Conservation (phyloP, 2,797 vertebrate species). For the Heterohyrax brucei region DNA sequence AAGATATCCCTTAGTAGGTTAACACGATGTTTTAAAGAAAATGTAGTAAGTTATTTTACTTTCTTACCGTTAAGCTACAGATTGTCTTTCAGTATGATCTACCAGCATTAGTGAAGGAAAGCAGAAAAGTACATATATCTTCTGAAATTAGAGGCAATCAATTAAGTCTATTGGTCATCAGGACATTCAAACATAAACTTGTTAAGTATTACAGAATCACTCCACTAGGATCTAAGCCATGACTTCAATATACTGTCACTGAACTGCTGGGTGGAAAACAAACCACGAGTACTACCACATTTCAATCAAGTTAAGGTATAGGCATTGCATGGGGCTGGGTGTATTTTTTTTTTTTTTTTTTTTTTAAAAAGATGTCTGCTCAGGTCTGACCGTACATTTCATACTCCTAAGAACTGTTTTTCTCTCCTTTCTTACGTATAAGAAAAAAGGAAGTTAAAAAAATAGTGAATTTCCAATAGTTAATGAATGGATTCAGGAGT, state of each 20-base stretch:
- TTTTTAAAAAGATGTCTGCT: conserved; percentile 25
- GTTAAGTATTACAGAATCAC: conserved; percentile 74
- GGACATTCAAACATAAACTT: conserved; percentile 59
- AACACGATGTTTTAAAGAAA: background rate
- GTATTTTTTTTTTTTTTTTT: too few relatives aligned
- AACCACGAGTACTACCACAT: conserved; percentile 6
- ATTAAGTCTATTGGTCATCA: conserved; percentile 64
- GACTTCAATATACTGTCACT: conserved; percentile 51
- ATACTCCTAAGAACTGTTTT: conserved; percentile 11
- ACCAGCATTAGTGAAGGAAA: conserved; percentile 50
- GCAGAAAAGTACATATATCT: conserved; percentile 49
- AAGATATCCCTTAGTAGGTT: conserved; percentile 21
- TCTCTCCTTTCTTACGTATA: conserved; percentile 56
- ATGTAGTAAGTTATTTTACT: conserved; percentile 27
- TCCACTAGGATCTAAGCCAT: conserved; percentile 64
- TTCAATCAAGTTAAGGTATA: conserved; percentile 40
- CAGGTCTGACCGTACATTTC: background rate
- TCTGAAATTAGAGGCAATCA: conserved; percentile 63
- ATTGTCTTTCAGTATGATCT: conserved; percentile 59
- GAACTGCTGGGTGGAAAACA: background rate
- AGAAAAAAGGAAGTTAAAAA: background rate
- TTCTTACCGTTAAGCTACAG: conserved; percentile 13
- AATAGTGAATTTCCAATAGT: conserved; percentile 36
- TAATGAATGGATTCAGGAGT: conserved; percentile 59
- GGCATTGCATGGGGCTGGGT: background rate